Evolutionary conservation across 2,888 invertebrate species (phyloP).

Genomic region (Rhimphoctona megacephalus): DNA sequence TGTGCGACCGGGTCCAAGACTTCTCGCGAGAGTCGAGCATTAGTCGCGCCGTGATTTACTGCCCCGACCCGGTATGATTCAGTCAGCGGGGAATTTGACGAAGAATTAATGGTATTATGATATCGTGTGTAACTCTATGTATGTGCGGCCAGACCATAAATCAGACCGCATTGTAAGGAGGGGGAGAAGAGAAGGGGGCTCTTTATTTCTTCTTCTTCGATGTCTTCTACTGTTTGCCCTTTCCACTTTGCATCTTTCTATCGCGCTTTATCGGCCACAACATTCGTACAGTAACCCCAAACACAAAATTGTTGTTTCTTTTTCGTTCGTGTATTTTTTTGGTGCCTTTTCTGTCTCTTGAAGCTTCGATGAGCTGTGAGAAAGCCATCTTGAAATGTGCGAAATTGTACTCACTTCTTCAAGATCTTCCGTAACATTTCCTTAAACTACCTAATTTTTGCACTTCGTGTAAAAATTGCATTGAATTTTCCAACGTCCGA

Average conservation of each 20-base stretch:
- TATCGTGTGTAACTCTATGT: constrained; percentile 85
- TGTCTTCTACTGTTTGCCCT: constrained; percentile 84
- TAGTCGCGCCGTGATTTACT: constrained; percentile 84
- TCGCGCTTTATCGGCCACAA: constrained; percentile 81
- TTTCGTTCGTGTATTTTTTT: neutral
- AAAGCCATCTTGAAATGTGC: constrained; percentile 26
- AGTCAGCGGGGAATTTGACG: constrained; percentile 85
- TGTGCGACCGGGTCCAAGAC: constrained; percentile 68
- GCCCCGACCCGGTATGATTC: constrained; percentile 83
- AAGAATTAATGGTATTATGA: constrained; percentile 85
- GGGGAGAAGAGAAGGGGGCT: constrained; percentile 77
- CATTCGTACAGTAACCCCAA: constrained; percentile 47
- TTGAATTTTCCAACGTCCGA: neutral
- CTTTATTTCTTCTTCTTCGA: constrained; percentile 83
- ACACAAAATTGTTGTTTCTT: constrained; percentile 4
- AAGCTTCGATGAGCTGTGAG: constrained; percentile 36
- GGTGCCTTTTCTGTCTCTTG: constrained; percentile 31
- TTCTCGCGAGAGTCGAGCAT: constrained; percentile 79
- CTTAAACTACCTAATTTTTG: neutral
- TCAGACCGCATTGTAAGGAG: constrained; percentile 84
- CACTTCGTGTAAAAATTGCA: neutral
- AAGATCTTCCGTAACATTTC: constrained; percentile 10
- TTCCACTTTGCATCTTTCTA: constrained; percentile 86
- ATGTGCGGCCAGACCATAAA: constrained; percentile 84
- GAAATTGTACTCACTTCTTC: constrained; percentile 20